phyloP scores from a whole-genome alignment of 1,140 invertebrate genomes.

The Neelides sp. region DNA sequence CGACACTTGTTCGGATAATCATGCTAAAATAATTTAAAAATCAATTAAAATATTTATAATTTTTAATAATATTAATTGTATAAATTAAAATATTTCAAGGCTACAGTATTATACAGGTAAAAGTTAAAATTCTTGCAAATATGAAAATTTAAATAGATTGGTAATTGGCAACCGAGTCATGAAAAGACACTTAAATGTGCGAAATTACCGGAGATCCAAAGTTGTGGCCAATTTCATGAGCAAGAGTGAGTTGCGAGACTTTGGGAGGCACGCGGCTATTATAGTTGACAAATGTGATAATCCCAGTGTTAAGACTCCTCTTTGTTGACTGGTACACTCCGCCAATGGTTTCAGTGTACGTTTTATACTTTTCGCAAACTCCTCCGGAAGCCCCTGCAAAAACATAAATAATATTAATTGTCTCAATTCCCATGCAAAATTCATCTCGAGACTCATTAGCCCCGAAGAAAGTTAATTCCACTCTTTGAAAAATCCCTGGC shows the following conservation, averaged over 20 bases:
- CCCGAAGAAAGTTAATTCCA: not conserved
- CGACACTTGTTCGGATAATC: constrained; percentile 86
- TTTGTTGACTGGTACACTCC: constrained; percentile 87
- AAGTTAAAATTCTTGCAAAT: not conserved
- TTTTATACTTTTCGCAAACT: constrained; percentile 96
- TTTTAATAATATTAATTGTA: not conserved
- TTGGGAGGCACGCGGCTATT: constrained; percentile 90
- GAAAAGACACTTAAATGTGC: constrained; percentile 3
- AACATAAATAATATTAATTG: constrained; percentile 11
- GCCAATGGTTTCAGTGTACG: constrained; percentile 85
- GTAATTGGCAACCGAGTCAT: not conserved
- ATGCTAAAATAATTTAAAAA: constrained; percentile 52
- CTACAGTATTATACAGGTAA: not conserved
- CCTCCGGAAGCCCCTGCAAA: constrained; percentile 79
- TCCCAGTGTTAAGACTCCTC: constrained; percentile 92
- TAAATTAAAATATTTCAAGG: not conserved
- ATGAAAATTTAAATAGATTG: constrained; percentile 6
- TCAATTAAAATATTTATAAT: not conserved
- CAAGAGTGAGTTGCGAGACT: constrained; percentile 93
- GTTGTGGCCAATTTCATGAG: constrained; percentile 98
- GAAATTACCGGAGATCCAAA: constrained; percentile 85
- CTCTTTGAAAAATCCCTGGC: not conserved
- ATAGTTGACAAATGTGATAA: constrained; percentile 98
- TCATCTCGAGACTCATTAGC: not conserved
- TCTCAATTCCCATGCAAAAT: constrained; percentile 1